Evolutionary conservation across 64 coral and sea anemone genomes (phyloP), one percentile per base, ranked within the genome.

Genomic region (Stichodactyla mertensii): DNA sequence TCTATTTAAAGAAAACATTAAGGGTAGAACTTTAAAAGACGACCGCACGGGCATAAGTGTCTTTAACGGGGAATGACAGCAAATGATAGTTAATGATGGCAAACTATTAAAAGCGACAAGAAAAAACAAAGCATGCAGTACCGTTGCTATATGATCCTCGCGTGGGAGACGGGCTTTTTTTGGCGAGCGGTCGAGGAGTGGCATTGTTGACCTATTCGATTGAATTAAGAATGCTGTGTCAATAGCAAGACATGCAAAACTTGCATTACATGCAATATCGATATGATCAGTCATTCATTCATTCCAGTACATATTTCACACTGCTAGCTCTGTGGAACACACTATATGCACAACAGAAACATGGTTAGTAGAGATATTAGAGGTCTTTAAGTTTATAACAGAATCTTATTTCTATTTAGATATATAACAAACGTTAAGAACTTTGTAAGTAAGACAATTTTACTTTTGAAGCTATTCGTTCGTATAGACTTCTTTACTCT

Each of bases 171-270:
- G 97, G 97, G 89, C 97, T 94, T 95, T 94, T 94, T 99, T 99
- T 99, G 88, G 91, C 94, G 91, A 92, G 94, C 91, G 97, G 97
- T 74, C 97, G 90, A 82, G 97, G 97, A 83, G 97, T 99, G 55
- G 97, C 97, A 99, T 95, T 99, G 97, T 99, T 99, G 91, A 99
- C 97, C 97, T 99, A 90, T 87, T 91, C 90, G 88, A 83, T 88
- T 71, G 89, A 89, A 99, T 89, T 92, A 84, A 74, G 69, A 74
- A 74, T 74, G 69, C 86, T 92, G 84, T 92, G 90, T 85, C 93
- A 99, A 94, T 92, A 90, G 86, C 86, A 80, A 87, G 92, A 83
- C 97, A 99, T 92, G 90, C 95, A 93, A 54, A 20, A 89, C 52
- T 88, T 52, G 78, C 78, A 81, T 22, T 28, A 81, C 78, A 81